Percentiles rank a stretch among this genome's conserved stretches.
Conservation (phyloP, 2,113 vertebrate genomes). For the Polypterus senegalus region DNA sequence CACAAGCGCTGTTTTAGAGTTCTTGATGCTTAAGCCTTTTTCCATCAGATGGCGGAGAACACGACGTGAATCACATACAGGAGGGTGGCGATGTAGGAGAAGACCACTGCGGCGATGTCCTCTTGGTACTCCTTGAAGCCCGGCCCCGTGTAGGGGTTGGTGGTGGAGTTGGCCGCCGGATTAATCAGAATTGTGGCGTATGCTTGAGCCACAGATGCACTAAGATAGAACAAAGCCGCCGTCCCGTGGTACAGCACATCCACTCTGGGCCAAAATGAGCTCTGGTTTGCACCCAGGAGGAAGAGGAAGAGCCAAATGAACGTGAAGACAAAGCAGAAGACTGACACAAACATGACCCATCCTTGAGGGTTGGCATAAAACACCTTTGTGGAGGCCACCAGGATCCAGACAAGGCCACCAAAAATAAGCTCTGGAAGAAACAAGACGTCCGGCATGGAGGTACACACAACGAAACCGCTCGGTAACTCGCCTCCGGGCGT, state of each 20-base stretch:
- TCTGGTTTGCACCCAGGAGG: constrained; percentile 42
- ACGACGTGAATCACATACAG: constrained; percentile 56
- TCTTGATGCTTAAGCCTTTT: constrained; percentile 11
- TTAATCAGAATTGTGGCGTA: rapidly evolving
- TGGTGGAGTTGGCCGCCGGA: constrained; percentile 15
- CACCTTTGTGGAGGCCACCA: constrained; percentile 49
- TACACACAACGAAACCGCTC: constrained; percentile 37
- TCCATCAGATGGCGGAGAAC: constrained; percentile 51
- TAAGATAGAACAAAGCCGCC: constrained; percentile 60
- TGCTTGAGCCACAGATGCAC: constrained; percentile 50
- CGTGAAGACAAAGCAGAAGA: constrained; percentile 62
- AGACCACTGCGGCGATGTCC: constrained; percentile 61
- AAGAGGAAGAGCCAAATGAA: constrained; percentile 50
- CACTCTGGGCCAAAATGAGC: constrained; percentile 47
- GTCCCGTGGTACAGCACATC: constrained; percentile 50
- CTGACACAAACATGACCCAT: constrained; percentile 70
- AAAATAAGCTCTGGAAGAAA: constrained; percentile 56
- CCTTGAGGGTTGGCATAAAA: constrained; percentile 23
- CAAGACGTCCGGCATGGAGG: constrained; percentile 41
- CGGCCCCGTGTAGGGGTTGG: no score
- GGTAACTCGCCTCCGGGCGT: constrained; percentile 29
- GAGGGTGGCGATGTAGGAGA: constrained; percentile 53
- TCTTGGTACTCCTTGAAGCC: constrained; percentile 32
- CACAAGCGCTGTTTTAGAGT: not conserved
- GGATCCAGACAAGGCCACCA: constrained; percentile 65